Conservation (phyloP, 2,797 vertebrate species). For the Salarias fasciatus region DNA sequence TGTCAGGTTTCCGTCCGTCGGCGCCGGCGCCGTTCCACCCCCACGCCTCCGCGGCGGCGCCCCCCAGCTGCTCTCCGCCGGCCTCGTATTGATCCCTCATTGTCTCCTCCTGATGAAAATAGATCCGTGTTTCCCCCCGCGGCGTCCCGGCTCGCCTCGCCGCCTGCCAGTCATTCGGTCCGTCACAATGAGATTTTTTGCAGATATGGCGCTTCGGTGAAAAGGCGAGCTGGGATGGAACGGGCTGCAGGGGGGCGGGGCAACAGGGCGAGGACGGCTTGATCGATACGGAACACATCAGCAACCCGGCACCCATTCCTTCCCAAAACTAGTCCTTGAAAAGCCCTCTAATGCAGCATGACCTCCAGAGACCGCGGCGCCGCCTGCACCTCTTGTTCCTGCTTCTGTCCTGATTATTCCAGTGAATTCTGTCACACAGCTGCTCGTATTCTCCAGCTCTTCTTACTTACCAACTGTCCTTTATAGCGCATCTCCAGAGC, state of each 20-base stretch:
- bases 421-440: too few relatives aligned
- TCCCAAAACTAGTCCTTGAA: conserved; percentile 46
- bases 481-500: too few relatives aligned
- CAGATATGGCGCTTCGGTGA: conserved; percentile 38
- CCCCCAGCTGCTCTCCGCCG: conserved; percentile 41
- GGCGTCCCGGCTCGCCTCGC: conserved; percentile 51
- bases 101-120: conserved; percentile 78
- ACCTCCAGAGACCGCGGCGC: too few relatives aligned
- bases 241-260: neutral
- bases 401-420: too few relatives aligned
- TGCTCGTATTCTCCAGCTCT: too few relatives aligned
- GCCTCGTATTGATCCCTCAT: conserved; percentile 70
- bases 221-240: conserved; percentile 10
- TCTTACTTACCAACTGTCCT: too few relatives aligned
- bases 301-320: conserved; percentile 16
- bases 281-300: conserved; percentile 37
- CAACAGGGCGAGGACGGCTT: conserved; percentile 19
- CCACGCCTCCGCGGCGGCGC: conserved; percentile 29
- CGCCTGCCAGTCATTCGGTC: conserved; percentile 33
- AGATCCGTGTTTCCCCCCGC: conserved; percentile 63
- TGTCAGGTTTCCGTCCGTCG: conserved; percentile 22
- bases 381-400: too few relatives aligned
- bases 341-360: conserved; percentile 33
- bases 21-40: neutral
- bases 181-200: conserved; percentile 64